A percentile compares a stretch with the other conserved stretches of the same genome.
Evolutionary conservation across 2,888 invertebrate genomes (phyloP).

Genomic region (Criorhina ranunculi): DNA sequence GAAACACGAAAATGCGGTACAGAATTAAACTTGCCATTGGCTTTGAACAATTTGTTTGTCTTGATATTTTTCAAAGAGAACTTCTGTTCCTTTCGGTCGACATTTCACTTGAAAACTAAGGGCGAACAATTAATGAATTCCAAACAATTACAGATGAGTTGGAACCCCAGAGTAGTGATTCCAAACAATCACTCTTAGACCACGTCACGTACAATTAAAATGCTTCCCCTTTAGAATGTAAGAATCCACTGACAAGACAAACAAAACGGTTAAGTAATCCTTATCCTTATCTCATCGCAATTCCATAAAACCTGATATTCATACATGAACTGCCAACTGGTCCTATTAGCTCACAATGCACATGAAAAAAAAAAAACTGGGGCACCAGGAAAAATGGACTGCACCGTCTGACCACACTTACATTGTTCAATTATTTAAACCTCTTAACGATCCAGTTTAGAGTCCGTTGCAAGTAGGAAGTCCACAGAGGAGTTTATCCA

Average conservation of each 20-base stretch:
- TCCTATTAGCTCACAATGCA: constrained; percentile 68
- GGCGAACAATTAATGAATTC: too few relatives aligned
- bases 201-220: not conserved
- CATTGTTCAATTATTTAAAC: constrained; percentile 51
- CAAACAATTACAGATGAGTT: too few relatives aligned
- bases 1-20: too few relatives aligned
- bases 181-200: not conserved
- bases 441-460: constrained; percentile 35
- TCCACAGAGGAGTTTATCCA: constrained; percentile 10
- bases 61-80: too few relatives aligned
- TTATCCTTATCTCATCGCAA: constrained; percentile 61
- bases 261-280: constrained; percentile 64
- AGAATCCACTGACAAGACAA: not conserved
- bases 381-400: constrained; percentile 9
- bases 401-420: constrained; percentile 52
- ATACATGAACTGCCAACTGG: constrained; percentile 37
- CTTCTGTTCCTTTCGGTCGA: too few relatives aligned
- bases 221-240: not conserved
- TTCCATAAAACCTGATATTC: constrained; percentile 51
- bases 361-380: constrained; percentile 34
- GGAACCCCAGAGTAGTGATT: not conserved
- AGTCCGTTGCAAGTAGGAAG: constrained; percentile 23
- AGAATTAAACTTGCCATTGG: too few relatives aligned
- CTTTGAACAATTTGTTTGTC: too few relatives aligned
- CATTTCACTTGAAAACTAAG: too few relatives aligned